Evolutionary conservation across 30 jellyfish, hydroid and myxozoan species (phyloP), one percentile per base, ranked within the genome.

Genomic region (Turritopsis dohrnii): DNA sequence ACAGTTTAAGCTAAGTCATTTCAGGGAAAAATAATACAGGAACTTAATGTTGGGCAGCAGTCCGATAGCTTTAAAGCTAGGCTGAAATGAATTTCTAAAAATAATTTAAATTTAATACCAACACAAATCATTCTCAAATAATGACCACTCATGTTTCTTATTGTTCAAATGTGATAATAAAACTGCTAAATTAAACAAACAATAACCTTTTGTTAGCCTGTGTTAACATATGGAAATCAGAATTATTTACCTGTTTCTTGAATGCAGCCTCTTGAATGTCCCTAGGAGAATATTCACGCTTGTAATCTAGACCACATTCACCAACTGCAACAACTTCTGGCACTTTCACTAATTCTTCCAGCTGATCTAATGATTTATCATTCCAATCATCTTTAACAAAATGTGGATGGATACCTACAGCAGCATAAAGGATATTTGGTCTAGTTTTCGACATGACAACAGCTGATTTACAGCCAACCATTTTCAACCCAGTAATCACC

Each of bases 341-440:
- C 0, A 83, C 52, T 52, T 85, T 87, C 29, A 91, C 86, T 54
- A 87, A 72, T 52, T 91, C 97, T 75, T 91, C 87, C 86, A 91
- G 17, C 0, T 87, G 74, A 8, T 91, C 96, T 26, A 84, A 21
- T 65, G 97, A 81, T 76, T 87, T 89, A 73, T 87, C 95, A 41
- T 60, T 91, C 90, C 90, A 91, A 41, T 91, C 97, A 75, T 87
- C 95, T 75, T 91, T 91, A 20, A 87, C 96, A 88, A 87, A 91
- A 74, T 91, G 97, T 27, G 97, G 97, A 72, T 91, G 97, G 66
- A 91, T 91, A 53, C 97, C 97, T 66, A 88, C 89, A 31, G 97
- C 94, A 18, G 97, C 97, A 79, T 83, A 87, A 74, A 91, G 53
- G 16, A 91, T 87, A 52, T 86, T 85, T 53, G 97, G 97, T 16